Base-by-base conservation (phyloP, 2,888 invertebrate genomes). In the Antheraea assamensis region DNA sequence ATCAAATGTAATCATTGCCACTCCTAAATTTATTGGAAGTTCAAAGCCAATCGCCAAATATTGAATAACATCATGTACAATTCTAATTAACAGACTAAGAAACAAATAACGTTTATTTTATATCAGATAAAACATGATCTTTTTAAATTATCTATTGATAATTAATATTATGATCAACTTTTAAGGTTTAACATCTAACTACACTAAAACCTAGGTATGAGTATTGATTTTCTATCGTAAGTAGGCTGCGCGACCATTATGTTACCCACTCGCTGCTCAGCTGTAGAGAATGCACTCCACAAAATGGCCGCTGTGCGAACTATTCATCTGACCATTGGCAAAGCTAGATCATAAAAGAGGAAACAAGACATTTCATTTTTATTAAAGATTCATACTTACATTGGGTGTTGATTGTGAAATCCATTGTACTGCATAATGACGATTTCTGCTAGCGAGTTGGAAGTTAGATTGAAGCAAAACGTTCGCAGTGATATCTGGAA, bases 391-490 rank as follows among this genome's bases (percentile, higher is more conserved):
- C 71, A 72, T 76, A 76, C 94, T 92, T 89, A 95, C 95, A 95
- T 94, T 70, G 93, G 94, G 85, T 94, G 95, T 85, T 94, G 95
- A 83, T 93, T 94, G 79, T 92, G 94, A 82, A 94, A 94, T 82
- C 92, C 92, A 92, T 94, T 94, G 88, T 93, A 95, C 91, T 95
- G 95, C 95, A 95, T 95, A 82, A 79, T 91, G 86, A 78, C 83
- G 78, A 80, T 82, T 80, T 66, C 55, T 61, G 72, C 15, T 30
- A 35, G 64, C 52, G 47, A 61, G 55, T 61, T 72, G 70, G 61
- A 61, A 66, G 31, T 52, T 70, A 72, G 27, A 31, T 61, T 52
- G 70, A 64, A 70, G 72, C 71, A 72, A 35, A 64, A 55, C 90
- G 91, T 89, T 92, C 81, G 87, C 88, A 82, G 88, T 85, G 83